These are phyloP conservation scores for Threskiornis aethiopicus DNA, from an alignment of 2,797 vertebrate genomes.

Conservation along the genomic window DNA sequence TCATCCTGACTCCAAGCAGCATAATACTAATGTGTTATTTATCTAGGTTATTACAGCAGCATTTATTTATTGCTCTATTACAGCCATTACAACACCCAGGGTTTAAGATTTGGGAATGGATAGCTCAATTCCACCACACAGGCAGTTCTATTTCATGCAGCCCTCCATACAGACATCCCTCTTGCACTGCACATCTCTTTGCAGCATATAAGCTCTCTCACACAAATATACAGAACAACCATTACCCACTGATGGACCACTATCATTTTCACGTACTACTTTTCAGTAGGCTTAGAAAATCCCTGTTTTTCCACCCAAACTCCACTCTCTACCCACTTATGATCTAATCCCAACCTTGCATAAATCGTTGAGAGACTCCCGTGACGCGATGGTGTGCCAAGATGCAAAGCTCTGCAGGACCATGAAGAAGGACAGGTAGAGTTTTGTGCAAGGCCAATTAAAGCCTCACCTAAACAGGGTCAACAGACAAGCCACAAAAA, in stretches of 20 bases:
- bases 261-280: not conserved
- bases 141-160: not conserved
- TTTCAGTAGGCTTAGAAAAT: not conserved
- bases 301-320: not conserved
- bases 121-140: not conserved
- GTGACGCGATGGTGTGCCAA: accelerated
- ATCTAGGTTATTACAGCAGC: not conserved
- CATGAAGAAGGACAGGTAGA: not conserved
- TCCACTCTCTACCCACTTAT: not conserved
- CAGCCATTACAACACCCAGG: not conserved
- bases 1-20: not conserved
- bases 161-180: not conserved
- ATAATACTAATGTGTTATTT: not conserved
- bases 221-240: not conserved
- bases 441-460: not conserved
- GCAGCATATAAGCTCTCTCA: not conserved
- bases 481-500: not conserved
- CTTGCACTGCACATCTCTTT: not conserved
- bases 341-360: not conserved
- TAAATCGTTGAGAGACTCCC: not conserved
- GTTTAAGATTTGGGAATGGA: not conserved
- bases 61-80: not conserved
- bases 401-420: not conserved
- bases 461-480: not conserved
- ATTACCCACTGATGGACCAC: not conserved